These are phyloP conservation scores for Mugil cephalus DNA, from an alignment of 2,113 vertebrate genomes.

Conservation along the genomic window DNA sequence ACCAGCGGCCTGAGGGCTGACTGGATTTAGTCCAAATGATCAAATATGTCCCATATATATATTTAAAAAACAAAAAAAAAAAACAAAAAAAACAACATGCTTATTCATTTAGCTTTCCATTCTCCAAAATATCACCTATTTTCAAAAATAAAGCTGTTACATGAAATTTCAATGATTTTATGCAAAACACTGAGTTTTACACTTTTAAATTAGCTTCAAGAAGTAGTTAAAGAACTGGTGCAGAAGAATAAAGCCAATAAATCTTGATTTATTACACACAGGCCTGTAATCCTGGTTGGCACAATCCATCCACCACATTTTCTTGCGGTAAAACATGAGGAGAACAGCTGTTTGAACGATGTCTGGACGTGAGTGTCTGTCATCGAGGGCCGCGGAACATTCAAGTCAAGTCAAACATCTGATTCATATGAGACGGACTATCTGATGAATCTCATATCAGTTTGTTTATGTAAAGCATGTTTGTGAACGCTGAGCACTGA, in stretches of 20 bases:
- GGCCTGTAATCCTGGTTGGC: not conserved
- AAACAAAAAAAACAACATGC: too few species aligned
- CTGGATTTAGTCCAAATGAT: too few species aligned
- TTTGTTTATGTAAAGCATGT: slow-evolving; percentile 22
- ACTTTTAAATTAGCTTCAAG: not conserved
- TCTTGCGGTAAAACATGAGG: slow-evolving; percentile 1
- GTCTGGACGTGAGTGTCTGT: not conserved
- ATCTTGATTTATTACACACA: not conserved
- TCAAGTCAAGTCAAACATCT: not conserved
- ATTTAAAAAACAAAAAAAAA: too few species aligned
- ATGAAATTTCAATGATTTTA: too few species aligned
- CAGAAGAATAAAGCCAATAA: not conserved
- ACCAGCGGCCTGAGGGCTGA: too few species aligned
- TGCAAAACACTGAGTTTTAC: not conserved
- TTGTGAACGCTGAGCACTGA: slow-evolving; percentile 3
- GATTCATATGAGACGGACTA: not conserved
- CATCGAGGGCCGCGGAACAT: not conserved
- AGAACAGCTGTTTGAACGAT: not conserved
- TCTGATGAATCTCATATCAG: not conserved
- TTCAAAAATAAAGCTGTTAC: too few species aligned
- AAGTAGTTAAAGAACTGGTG: not conserved
- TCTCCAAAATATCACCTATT: too few species aligned
- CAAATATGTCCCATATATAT: too few species aligned
- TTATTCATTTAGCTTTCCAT: too few species aligned
- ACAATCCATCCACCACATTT: not conserved